Base-by-base conservation (phyloP, 1,140 invertebrate species). In the Venustaconcha ellipsiformis region DNA sequence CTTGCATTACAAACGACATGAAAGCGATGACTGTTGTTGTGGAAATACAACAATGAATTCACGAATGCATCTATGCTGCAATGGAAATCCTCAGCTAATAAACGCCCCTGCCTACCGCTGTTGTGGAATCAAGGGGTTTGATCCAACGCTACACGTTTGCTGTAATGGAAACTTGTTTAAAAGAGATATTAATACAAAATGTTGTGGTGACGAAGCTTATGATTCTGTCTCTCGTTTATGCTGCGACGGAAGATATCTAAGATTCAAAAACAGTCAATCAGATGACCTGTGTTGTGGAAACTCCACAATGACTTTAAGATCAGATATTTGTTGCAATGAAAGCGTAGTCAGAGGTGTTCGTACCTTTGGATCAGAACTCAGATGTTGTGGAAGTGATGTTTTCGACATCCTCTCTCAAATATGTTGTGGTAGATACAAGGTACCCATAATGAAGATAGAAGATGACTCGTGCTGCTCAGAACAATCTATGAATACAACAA, bases 21-120 rank as follows among this genome's bases (percentile, higher is more conserved):
- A 23, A 65, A 57, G 48, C 1, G 71, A 73, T 65, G 63, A 73
- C 55, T 73, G 62, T 23, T 73, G 71, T 23, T 73, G 71, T 73
- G 71, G 71, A 37, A 63, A 65, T 57, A 73, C 30, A 65, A 65
- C 71, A 20, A 37, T 73, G 37, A 73, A 73, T 66, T 18, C 71
- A n/a, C 20, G 56, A 55, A 66, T 14, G 6, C 4, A 62, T 15
- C 64, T 75, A 20, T 75, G 73, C 37, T 75, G 73, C 30, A 57
- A 63, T 20, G 26, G 26, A 20, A 37, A 56, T 23, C 59, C 64
- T 23, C 67, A 69, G 37, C 58, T 14, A 14, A 30, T 55, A 17
- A 63, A 48, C 5, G 11, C 4, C 37, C 37, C 37, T 48, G 37
- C 37, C 37, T 48, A 48, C 6, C 37, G 37, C 37, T 48, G 37